Conservation (phyloP, 2,113 vertebrate species). For the Numenius arquata region DNA sequence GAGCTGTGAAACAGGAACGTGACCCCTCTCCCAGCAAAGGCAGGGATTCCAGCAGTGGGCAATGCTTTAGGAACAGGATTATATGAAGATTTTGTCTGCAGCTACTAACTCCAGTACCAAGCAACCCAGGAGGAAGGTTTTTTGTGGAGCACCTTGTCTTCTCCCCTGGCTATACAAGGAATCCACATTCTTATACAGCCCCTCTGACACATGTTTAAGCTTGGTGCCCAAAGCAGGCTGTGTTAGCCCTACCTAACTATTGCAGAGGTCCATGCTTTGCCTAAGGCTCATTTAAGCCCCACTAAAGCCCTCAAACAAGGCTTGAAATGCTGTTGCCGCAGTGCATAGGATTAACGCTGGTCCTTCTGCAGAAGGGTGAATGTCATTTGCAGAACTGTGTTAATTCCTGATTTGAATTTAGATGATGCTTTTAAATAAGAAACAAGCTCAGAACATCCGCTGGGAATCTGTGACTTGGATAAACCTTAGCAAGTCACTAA, state of each 20-base stretch:
- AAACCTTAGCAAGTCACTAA: slow-evolving; percentile 29
- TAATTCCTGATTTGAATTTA: slow-evolving; percentile 65
- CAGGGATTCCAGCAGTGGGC: neutral
- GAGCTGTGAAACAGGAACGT: neutral
- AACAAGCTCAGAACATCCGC: slow-evolving; percentile 26
- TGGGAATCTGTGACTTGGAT: slow-evolving; percentile 46
- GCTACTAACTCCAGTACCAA: neutral
- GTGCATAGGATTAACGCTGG: slow-evolving; percentile 16
- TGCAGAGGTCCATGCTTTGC: neutral
- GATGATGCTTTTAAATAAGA: slow-evolving; percentile 54
- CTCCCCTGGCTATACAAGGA: neutral
- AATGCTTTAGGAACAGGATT: neutral
- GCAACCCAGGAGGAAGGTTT: neutral
- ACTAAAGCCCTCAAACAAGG: slow-evolving; percentile 5
- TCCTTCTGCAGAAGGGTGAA: slow-evolving; percentile 38
- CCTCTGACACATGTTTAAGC: neutral
- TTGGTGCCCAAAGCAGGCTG: neutral
- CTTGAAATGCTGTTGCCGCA: neutral
- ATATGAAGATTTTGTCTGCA: neutral
- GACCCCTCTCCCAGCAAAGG: neutral
- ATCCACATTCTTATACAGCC: fast-evolving
- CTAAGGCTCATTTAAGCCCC: neutral
- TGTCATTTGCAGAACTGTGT: slow-evolving; percentile 43
- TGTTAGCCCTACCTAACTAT: neutral
- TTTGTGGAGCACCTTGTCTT: neutral